Evolutionary conservation across 2,888 invertebrate genomes (phyloP), one percentile per base, ranked within the genome.

Genomic region (Agonum fuliginosum): DNA sequence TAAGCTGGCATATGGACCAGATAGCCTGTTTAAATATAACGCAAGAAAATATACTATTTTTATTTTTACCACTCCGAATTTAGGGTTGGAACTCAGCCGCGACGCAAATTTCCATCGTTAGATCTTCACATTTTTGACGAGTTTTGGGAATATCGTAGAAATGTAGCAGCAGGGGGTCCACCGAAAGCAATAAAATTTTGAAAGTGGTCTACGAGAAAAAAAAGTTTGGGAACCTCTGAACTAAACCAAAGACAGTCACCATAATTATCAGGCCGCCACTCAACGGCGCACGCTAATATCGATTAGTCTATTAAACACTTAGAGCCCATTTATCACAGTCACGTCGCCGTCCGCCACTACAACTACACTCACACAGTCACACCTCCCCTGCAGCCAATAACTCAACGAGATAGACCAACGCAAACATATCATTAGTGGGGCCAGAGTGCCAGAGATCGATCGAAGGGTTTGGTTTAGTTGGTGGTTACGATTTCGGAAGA

Each of bases 281-380:
- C 86, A 86, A 84, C 83, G 70, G 84, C 83, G 83, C 85, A 84
- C 85, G 84, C 84, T 84, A 84, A 85, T 86, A 87, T 87, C 87
- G 87, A 87, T 87, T 87, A 87, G 87, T 86, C 87, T 86, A 88
- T 87, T 87, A 87, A 87, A 87, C 86, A 87, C 86, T 86, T 86
- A 84, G 85, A 78, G 82, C 83, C 84, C 87, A 87, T 88, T 87
- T 86, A 88, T 88, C 87, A 87, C 86, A 86, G 87, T 87, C 87
- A 84, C 81, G 65, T 62, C 74, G 87, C 84, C 81, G 65, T 62
- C 74, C 48, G 74, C 41, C 65, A 22, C 14, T 22, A 80, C 81
- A 81, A 82, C 82, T 80, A 80, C 80, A 82, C 80, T 81, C 81
- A 81, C 80, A 80, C 80, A 82, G 80, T 81, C 81, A 81, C 80